Evolutionary conservation across 2,113 vertebrate genomes (phyloP).

Genomic region (Eclectus roratus): DNA sequence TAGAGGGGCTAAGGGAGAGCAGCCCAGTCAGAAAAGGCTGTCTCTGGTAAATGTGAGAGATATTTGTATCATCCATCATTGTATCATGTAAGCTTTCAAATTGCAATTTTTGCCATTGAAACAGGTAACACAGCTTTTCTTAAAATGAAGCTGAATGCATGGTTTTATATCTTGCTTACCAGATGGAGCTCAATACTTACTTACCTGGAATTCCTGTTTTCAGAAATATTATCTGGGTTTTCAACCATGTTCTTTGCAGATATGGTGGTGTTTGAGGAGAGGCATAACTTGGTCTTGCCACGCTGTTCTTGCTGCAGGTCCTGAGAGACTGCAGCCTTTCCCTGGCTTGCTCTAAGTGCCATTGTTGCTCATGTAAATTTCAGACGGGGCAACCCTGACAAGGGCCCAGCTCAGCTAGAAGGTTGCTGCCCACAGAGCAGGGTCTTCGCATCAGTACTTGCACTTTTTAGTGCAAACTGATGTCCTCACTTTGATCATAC

Average conservation of each 20-base stretch:
- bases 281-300: neutral
- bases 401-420: neutral
- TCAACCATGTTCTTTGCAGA: neutral
- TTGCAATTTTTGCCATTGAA: neutral
- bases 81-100: neutral
- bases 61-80: neutral
- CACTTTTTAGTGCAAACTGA: neutral
- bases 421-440: neutral
- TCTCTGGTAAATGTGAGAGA: neutral
- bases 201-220: neutral
- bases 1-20: too few species aligned
- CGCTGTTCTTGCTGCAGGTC: neutral
- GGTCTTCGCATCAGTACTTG: neutral
- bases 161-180: neutral
- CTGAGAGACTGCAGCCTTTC: neutral
- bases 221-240: neutral
- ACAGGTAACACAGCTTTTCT: neutral
- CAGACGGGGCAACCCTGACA: neutral
- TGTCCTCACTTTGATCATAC: neutral
- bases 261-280: neutral
- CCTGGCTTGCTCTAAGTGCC: neutral
- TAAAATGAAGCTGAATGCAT: neutral
- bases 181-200: neutral
- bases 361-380: neutral
- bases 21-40: neutral